Percentiles rank a stretch among this genome's conserved stretches.
These are phyloP conservation scores for Zaprionus inermis DNA, from an alignment of 1,140 invertebrate species.

Conservation along the genomic window DNA sequence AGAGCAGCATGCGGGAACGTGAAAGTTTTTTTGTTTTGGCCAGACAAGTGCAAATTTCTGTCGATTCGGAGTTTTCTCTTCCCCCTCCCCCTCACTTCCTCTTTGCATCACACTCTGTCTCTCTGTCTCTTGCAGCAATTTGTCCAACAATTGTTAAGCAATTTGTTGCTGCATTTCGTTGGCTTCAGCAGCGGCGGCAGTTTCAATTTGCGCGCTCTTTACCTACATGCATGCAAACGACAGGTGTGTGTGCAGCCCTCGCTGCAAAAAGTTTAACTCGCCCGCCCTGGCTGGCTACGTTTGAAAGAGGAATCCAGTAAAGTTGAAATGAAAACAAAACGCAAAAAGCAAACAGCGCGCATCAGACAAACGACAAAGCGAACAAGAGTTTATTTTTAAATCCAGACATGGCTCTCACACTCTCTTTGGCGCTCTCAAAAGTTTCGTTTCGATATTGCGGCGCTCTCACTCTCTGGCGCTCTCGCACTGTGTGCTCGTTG, in stretches of 20 bases:
- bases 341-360: conserved; percentile 28
- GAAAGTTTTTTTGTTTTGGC: conserved; percentile 53
- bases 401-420: conserved; percentile 27
- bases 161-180: conserved; percentile 44
- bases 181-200: conserved; percentile 13
- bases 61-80: conserved; percentile 71
- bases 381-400: conserved; percentile 51
- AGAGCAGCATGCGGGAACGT: conserved; percentile 24
- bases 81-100: too few species aligned
- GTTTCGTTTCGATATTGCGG: too few species aligned
- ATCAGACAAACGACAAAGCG: conserved; percentile 37
- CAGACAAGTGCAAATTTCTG: conserved; percentile 76
- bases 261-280: conserved; percentile 6
- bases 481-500: conserved; percentile 7
- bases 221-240: conserved; percentile 12
- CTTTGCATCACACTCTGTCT: neutral
- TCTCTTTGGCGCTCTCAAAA: conserved; percentile 8
- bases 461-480: conserved; percentile 10
- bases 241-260: conserved; percentile 17
- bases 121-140: conserved; percentile 44
- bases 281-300: conserved; percentile 33
- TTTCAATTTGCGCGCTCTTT: conserved; percentile 47
- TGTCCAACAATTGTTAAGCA: conserved; percentile 45
- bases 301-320: conserved; percentile 32
- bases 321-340: conserved; percentile 50